Evolutionary conservation across 2,797 vertebrate species (phyloP), one percentile per base, ranked within the genome.

Genomic region (Pangasius mekongensis): DNA sequence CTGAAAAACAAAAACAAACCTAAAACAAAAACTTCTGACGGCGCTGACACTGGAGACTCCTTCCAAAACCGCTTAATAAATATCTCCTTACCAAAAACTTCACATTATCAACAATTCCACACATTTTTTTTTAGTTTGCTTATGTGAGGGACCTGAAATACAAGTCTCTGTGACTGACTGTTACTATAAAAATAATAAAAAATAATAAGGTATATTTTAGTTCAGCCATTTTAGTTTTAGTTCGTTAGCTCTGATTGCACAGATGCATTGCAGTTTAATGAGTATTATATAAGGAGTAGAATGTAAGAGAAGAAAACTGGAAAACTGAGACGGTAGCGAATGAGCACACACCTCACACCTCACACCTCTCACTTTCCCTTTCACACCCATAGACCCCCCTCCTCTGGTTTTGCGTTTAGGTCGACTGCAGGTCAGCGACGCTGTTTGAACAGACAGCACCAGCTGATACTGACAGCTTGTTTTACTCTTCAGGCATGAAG

Each of bases 401-500:
- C 39, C 16, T 56, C 36, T 33, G 54, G 66, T 78, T 86, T 83
- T 67, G 22, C 39, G 62, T 84, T 82, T 66, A 86, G 88, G 52
- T 86, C 24, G 56, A 56, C 78, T 78, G 86, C 60, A 82, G 69
- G 81, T 71, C 58, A 83, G 62, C 33, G 47, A 24, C 18, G 1
- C n/a, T 56, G 86, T 66, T 43, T 90, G 67, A 85, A 69, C 60
- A 90, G 84, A 86, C 33, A 77, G 67, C 84, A 43, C 69, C 84
- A 86, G 78, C 77, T 86, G 90, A 89, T 67, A 33, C 77, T 20
- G 60, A 89, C 71, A 89, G 87, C n/a, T 83, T 84, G 62, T 69
- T 89, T 86, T 80, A 30, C 56, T 85, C 88, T 84, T 77, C 39
- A 81, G 22, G 82, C 86, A 86, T 83, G 64, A 39, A 89, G 87